Base-by-base conservation (phyloP, 2,888 invertebrate genomes). In the Ochropacha duplaris region DNA sequence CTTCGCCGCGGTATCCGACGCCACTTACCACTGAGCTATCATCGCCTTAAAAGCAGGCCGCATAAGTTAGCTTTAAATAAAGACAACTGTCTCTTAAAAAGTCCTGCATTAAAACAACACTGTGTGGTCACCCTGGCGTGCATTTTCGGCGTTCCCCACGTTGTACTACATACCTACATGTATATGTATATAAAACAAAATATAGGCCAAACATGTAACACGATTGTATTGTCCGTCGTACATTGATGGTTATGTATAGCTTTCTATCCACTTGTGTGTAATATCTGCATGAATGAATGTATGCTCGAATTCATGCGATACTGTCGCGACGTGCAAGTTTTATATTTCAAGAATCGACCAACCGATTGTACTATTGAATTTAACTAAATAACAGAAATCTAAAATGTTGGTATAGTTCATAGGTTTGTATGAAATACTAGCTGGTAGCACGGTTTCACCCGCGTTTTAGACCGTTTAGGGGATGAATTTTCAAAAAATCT, bases 131-230 rank as follows among this genome's bases (percentile, higher is more conserved):
- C 44, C 19, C 16, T 19, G 9, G 2, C 9, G 5, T 36, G 44
- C 8, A 44, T 44, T 44, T 44, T 44, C 44, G 44, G 19, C 44
- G 19, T 44, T 19, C 44, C 44, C 44, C 19, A 44, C 44, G 19
- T 19, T 36, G 36, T 36, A 36, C n/a, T 34, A 34, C 34, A 31
- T 9, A 34, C 5, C 39, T n/a, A n/a, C n/a, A n/a, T n/a, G n/a
- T n/a, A 24, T 24, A 2, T 8, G 9, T 44, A 44, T 19, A 44
- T 44, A 9, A 44, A 44, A 44, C 44, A 44, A 44, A 44, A 44
- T 44, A 44, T 44, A 44, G 44, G 44, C 44, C 44, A 44, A 44
- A 44, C 44, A 19, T 44, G 44, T 44, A 44, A 44, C 44, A 19
- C 19, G 19, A 9, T 19, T 9, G 44, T 44, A 44, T 19, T 44